Evolutionary conservation across 2,888 invertebrate species (phyloP), one percentile per base, ranked within the genome.

Genomic region (Sarcophaga rosellei): DNA sequence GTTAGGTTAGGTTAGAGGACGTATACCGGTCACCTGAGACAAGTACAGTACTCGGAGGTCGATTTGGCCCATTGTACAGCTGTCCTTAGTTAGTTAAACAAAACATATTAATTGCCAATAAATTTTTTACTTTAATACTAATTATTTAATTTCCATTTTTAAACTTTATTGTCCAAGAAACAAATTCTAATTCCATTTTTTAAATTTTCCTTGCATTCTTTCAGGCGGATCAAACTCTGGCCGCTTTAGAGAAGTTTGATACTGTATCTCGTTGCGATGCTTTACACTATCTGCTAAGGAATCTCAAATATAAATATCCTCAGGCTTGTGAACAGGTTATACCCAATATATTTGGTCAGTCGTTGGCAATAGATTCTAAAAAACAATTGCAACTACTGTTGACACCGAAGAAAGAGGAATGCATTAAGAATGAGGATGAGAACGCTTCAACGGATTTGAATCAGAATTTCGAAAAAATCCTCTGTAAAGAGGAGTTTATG

Each of bases 391-490:
- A 91, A 85, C 87, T 90, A 78, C 87, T 91, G 86, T 88, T 90
- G 78, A 88, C 88, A 75, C 84, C 92, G 65, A 92, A 92, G 85
- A 92, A 91, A 86, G 92, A 93, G 88, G 92, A 92, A 86, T 81
- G 74, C 12, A 88, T 88, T 76, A 91, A 91, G 70, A 89, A 89
- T 68, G 90, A 89, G 44, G 89, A 88, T 85, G 88, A 88, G 65
- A 88, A 86, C 84, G 78, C 86, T 21, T 91, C 91, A 45, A 91
- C 92, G 59, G 93, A 93, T 90, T 90, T 93, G 15, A 93, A 93
- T 91, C 93, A 93, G 86, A 93, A 93, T 89, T 93, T 93, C 87
- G 93, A 93, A 87, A 93, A 93, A 88, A 93, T 93, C 86, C 91
- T 93, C 80, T 93, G 93, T 84, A 93, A 93, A 81, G 93, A 93